These are phyloP conservation scores for Tympanuchus pallidicinctus DNA, from an alignment of 2,113 vertebrate species.

Conservation along the genomic window DNA sequence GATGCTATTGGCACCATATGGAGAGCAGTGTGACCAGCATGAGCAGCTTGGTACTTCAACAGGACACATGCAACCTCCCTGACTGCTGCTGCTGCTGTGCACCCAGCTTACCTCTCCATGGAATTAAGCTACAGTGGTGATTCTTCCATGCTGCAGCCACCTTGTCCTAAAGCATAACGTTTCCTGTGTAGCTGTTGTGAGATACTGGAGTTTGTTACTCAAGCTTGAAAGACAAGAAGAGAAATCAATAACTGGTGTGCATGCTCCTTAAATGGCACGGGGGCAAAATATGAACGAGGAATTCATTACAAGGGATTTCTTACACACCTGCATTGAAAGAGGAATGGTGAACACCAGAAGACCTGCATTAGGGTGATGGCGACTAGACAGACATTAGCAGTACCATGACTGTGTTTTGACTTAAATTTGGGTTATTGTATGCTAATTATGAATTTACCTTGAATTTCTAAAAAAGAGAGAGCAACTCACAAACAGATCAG, in stretches of 20 bases:
- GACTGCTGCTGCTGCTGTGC: not conserved
- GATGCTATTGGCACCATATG: not conserved
- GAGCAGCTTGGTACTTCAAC: not conserved
- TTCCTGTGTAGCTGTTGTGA: not conserved
- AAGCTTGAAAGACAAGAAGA: slow-evolving; percentile 55
- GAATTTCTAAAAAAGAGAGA: not conserved
- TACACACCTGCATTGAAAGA: not conserved
- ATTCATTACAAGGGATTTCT: not conserved
- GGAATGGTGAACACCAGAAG: not conserved
- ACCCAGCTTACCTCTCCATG: not conserved
- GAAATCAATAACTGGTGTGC: slow-evolving; percentile 19
- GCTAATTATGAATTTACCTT: not conserved
- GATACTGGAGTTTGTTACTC: slow-evolving; percentile 44
- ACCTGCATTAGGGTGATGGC: not conserved
- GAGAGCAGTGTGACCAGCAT: not conserved
- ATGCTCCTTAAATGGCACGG: not conserved
- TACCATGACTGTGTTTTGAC: not conserved
- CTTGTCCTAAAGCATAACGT: not conserved
- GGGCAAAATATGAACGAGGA: not conserved
- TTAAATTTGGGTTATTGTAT: not conserved
- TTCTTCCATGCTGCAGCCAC: slow-evolving; percentile 1
- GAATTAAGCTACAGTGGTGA: slow-evolving; percentile 46
- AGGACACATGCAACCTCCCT: not conserved
- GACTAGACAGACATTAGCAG: not conserved
- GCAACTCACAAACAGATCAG: not conserved